These are phyloP conservation scores for Girardinichthys multiradiatus DNA, from an alignment of 2,113 vertebrate genomes.

Conservation along the genomic window DNA sequence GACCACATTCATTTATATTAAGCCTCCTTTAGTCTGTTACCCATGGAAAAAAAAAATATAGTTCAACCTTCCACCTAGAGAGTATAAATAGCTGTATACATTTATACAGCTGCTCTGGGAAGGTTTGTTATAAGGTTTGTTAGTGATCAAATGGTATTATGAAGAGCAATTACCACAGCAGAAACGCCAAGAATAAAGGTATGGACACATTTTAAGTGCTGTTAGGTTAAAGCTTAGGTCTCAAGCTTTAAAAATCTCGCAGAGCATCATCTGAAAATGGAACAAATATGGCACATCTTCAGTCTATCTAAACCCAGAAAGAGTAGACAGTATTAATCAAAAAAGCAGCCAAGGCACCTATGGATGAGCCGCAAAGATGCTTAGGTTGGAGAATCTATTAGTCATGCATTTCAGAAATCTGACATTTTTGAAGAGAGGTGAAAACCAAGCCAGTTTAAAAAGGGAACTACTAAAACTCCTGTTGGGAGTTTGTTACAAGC, in stretches of 20 bases:
- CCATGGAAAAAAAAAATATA: background rate
- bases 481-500: background rate
- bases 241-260: background rate
- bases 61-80: background rate
- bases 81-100: background rate
- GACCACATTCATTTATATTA: background rate
- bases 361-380: background rate
- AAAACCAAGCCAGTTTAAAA: background rate
- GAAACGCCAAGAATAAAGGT: no score
- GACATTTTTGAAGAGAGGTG: background rate
- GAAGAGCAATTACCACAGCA: background rate
- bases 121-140: background rate
- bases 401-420: background rate
- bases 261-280: background rate
- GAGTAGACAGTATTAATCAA: background rate
- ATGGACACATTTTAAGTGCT: background rate
- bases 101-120: background rate
- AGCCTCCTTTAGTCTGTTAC: background rate
- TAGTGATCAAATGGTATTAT: background rate
- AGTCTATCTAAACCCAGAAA: background rate
- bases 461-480: background rate
- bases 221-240: background rate
- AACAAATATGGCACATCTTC: background rate
- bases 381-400: no score
- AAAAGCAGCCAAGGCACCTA: background rate